Conservation (phyloP, 1,140 invertebrate genomes). For the Zaprionus davidi region DNA sequence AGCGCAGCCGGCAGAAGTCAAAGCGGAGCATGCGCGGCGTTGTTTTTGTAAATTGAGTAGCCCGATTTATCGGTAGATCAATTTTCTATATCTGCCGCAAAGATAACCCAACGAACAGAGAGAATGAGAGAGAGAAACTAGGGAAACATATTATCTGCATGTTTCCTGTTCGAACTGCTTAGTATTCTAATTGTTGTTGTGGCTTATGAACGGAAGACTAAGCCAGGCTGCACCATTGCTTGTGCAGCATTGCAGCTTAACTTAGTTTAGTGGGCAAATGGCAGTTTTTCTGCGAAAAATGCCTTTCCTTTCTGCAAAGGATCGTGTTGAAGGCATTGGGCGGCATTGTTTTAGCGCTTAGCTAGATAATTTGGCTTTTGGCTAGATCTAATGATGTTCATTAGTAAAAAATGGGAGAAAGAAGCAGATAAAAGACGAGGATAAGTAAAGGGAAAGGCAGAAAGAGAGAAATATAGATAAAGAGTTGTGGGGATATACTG, state of each 20-base stretch:
- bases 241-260: conserved; percentile 62
- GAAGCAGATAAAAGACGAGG: background rate
- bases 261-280: conserved; percentile 81
- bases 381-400: conserved; percentile 39
- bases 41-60: conserved; percentile 81
- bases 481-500: background rate
- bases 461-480: background rate
- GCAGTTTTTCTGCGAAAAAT: conserved; percentile 65
- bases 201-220: conserved; percentile 49
- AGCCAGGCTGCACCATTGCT: conserved; percentile 38
- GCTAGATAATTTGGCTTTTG: conserved; percentile 67
- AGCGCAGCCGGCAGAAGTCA: conserved; percentile 62
- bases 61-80: conserved; percentile 79
- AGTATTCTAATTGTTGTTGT: conserved; percentile 68
- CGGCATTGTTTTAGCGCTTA: conserved; percentile 71
- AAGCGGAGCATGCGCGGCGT: conserved; percentile 59
- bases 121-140: background rate
- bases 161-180: conserved; percentile 12
- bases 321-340: conserved; percentile 2
- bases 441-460: background rate
- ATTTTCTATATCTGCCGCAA: conserved; percentile 77
- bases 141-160: too few relatives aligned
- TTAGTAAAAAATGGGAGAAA: conserved; percentile 16
- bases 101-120: conserved; percentile 53
- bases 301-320: conserved; percentile 52